A percentile compares a stretch with the other conserved stretches of the same genome.
phyloP scores from a whole-genome alignment of 53 echinoderm and acorn worm genomes.

The Antedon mediterranea region DNA sequence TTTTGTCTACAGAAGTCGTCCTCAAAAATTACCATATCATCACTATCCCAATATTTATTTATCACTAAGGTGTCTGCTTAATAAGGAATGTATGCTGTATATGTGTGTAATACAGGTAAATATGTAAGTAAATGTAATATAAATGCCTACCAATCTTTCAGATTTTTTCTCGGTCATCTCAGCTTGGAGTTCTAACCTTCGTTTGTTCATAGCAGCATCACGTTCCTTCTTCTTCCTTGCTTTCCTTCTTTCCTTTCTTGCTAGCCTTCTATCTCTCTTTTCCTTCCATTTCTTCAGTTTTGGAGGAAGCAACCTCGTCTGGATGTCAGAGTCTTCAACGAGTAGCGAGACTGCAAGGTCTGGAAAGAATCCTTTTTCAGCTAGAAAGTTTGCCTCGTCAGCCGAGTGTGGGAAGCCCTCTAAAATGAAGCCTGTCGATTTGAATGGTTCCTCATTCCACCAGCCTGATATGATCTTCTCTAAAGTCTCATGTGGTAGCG shows the following conservation, averaged over 20 bases:
- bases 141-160: conserved; percentile 49
- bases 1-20: too few species aligned
- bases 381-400: conserved; percentile 87
- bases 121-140: too few species aligned
- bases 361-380: conserved; percentile 70
- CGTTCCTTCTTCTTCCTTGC: conserved; percentile 82
- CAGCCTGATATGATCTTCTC: conserved; percentile 74
- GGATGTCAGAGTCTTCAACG: conserved; percentile 81
- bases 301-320: conserved; percentile 57
- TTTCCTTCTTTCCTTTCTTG: conserved; percentile 60
- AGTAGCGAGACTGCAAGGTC: conserved; percentile 66
- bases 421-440: conserved; percentile 70
- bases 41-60: too few species aligned
- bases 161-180: conserved; percentile 83
- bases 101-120: too few species aligned
- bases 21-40: too few species aligned
- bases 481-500: conserved; percentile 47
- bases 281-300: conserved; percentile 69
- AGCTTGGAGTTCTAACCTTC: conserved; percentile 62
- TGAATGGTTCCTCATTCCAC: conserved; percentile 93
- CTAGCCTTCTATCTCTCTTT: conserved; percentile 64
- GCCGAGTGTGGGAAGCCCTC: conserved; percentile 87
- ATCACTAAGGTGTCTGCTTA: too few species aligned
- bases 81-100: too few species aligned
- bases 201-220: conserved; percentile 66